A percentile compares a stretch with the other conserved stretches of the same genome.
phyloP scores from a whole-genome alignment of 2,113 vertebrate species.

The Plecturocebus donacophilus region DNA sequence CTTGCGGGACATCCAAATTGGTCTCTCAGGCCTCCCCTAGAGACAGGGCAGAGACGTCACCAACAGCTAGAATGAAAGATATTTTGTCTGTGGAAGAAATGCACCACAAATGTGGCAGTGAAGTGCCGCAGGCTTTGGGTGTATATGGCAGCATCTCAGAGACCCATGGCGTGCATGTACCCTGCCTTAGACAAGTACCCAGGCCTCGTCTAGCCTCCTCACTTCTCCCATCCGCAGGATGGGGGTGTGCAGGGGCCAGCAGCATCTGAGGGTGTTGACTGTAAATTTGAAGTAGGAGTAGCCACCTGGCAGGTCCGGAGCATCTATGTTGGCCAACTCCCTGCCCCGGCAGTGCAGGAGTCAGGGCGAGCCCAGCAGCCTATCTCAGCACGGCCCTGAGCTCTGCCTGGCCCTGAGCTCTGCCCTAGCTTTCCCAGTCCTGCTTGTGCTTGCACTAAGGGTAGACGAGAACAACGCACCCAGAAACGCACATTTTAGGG shows the following conservation, averaged over 20 bases:
- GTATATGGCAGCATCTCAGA: fast-evolving
- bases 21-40: fast-evolving
- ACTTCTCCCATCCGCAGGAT: not conserved
- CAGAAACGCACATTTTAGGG: not conserved
- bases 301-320: fast-evolving
- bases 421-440: not conserved
- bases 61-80: fast-evolving
- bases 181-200: not conserved
- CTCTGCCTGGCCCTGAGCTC: fast-evolving
- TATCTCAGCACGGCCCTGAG: not conserved
- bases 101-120: fast-evolving
- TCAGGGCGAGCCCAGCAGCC: not conserved
- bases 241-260: fast-evolving
- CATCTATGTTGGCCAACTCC: not conserved
- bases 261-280: no score
- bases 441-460: no score
- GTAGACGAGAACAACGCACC: not conserved
- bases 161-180: fast-evolving
- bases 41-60: not conserved
- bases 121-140: fast-evolving
- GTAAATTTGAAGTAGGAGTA: not conserved
- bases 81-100: fast-evolving
- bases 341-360: not conserved
- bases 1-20: not conserved
- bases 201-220: not conserved